Conservation (phyloP, 2,888 invertebrate genomes). For the Drosophila hamatofila region DNA sequence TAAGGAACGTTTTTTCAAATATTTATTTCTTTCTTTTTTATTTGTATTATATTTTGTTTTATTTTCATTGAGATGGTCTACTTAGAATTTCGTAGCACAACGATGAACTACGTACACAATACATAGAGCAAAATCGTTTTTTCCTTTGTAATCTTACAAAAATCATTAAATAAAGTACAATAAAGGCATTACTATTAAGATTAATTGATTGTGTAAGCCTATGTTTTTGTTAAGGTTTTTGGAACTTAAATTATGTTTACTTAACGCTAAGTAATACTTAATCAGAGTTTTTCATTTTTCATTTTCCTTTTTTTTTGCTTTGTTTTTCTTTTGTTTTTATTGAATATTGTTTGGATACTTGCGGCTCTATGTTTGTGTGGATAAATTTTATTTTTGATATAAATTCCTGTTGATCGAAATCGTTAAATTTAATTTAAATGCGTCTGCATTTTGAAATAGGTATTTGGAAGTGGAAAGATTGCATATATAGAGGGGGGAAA, state of each 20-base stretch:
- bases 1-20: slow-evolving; percentile 61
- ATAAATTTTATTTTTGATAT: slow-evolving; percentile 36
- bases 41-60: slow-evolving; percentile 15
- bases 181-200: slow-evolving; percentile 51
- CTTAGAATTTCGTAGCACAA: slow-evolving; percentile 49
- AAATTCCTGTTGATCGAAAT: slow-evolving; percentile 56
- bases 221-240: slow-evolving; percentile 43
- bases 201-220: slow-evolving; percentile 43
- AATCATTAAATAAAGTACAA: slow-evolving; percentile 60
- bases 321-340: slow-evolving; percentile 34
- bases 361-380: slow-evolving; percentile 40
- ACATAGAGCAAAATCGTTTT: slow-evolving; percentile 58
- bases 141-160: slow-evolving; percentile 42
- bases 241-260: slow-evolving; percentile 65
- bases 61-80: slow-evolving; percentile 47
- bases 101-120: slow-evolving; percentile 64
- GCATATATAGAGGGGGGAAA: slow-evolving; percentile 19
- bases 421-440: slow-evolving; percentile 33
- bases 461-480: slow-evolving; percentile 41
- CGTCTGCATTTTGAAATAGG: slow-evolving; percentile 58
- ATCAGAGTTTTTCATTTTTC: slow-evolving; percentile 69
- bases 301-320: slow-evolving; percentile 13
- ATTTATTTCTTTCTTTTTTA: slow-evolving; percentile 34
- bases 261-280: slow-evolving; percentile 82
- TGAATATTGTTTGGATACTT: slow-evolving; percentile 58